phyloP scores from a whole-genome alignment of 2,113 vertebrate species.

The Brienomyrus longianalis region DNA sequence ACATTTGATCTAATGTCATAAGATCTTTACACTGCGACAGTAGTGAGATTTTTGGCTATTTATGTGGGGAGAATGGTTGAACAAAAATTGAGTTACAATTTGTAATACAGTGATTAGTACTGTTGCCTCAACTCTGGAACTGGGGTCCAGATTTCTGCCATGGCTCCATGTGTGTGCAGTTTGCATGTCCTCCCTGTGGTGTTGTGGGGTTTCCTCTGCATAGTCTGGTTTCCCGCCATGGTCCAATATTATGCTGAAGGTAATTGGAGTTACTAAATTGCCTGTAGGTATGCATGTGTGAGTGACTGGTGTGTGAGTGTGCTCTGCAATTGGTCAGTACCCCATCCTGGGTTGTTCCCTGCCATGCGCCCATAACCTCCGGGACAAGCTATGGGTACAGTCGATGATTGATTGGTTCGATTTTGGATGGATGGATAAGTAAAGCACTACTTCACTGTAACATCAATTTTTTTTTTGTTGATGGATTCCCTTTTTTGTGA shows the following conservation, averaged over 20 bases:
- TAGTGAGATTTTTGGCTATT: neutral
- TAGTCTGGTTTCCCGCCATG: no score
- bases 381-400: no score
- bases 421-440: no score
- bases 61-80: neutral
- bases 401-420: no score
- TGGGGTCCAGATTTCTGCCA: neutral
- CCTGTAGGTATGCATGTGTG: neutral
- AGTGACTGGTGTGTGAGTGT: neutral
- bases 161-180: neutral
- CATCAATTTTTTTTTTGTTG: neutral
- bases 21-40: neutral
- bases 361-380: no score
- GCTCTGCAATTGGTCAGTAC: no score
- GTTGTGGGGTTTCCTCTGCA: neutral
- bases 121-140: neutral
- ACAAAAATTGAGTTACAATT: neutral
- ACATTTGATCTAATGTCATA: neutral
- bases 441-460: no score
- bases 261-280: neutral
- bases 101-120: neutral
- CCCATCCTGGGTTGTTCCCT: no score
- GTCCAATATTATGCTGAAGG: neutral
- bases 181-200: neutral
- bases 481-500: neutral